Percentiles rank a stretch among this genome's conserved stretches.
Conservation (phyloP, 2,113 vertebrate species). For the Passer montanus region DNA sequence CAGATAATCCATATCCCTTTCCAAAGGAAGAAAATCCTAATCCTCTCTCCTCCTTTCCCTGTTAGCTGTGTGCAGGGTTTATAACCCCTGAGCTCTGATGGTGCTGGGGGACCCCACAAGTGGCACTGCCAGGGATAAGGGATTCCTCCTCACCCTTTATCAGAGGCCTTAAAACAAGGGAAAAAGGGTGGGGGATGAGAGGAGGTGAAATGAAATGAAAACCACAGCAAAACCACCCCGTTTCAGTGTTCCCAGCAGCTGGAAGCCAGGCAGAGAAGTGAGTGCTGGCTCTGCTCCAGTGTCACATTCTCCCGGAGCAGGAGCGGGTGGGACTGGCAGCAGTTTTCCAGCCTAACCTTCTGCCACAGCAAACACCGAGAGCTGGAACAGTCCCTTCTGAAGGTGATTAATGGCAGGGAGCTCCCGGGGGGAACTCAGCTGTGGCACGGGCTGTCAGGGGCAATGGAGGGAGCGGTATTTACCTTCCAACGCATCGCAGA, state of each 20-base stretch:
- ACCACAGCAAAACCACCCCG: background rate
- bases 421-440: slow-evolving; percentile 37
- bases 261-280: background rate
- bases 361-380: background rate
- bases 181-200: fast-evolving
- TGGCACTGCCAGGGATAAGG: fast-evolving
- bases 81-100: fast-evolving
- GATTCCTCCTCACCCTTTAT: background rate
- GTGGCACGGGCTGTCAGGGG: slow-evolving; percentile 22
- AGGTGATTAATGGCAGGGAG: slow-evolving; percentile 48
- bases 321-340: background rate
- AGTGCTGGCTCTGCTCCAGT: background rate
- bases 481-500: slow-evolving; percentile 1
- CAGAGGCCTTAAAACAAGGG: background rate
- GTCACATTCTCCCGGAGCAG: background rate
- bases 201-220: background rate
- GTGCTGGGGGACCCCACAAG: background rate
- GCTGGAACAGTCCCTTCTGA: slow-evolving; percentile 30
- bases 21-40: background rate
- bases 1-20: background rate
- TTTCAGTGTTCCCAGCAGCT: background rate
- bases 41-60: background rate
- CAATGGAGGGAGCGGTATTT: slow-evolving; percentile 45
- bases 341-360: background rate
- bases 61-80: background rate